A percentile compares a stretch with the other conserved stretches of the same genome.
Conservation (phyloP, 2,113 vertebrate species). For the Carettochelys insculpta region DNA sequence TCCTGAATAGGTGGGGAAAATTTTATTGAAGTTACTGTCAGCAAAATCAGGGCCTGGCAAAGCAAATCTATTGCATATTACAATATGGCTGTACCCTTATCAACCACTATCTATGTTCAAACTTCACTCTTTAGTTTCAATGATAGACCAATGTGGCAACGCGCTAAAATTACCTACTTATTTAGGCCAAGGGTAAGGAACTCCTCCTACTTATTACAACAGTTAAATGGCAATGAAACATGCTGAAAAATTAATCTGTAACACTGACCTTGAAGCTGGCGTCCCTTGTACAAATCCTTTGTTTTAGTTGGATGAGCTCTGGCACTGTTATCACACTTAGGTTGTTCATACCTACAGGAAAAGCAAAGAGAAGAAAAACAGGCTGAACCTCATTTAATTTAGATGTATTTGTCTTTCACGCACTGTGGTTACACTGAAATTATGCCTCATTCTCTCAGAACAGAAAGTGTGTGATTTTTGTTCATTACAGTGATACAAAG, state of each 20-base stretch:
- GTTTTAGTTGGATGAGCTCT: conserved; percentile 90
- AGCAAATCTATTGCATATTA: neutral
- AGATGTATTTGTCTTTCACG: neutral
- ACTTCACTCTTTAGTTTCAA: neutral
- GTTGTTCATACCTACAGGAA: conserved; percentile 89
- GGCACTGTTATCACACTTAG: conserved; percentile 91
- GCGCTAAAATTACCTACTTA: neutral
- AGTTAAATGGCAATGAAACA: neutral
- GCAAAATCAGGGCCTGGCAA: neutral
- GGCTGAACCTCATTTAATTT: neutral
- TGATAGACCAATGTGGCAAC: neutral
- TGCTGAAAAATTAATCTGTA: neutral
- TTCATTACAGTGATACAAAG: neutral
- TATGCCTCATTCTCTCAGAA: fast-evolving
- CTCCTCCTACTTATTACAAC: neutral
- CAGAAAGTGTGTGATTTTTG: fast-evolving
- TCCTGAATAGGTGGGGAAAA: neutral
- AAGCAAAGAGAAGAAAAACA: neutral
- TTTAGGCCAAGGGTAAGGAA: neutral
- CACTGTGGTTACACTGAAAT: neutral
- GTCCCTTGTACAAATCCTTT: conserved; percentile 88
- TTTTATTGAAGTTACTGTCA: neutral
- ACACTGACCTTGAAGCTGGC: conserved; percentile 91
- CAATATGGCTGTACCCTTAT: neutral
- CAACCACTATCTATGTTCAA: neutral